Conservation (phyloP, 2,888 invertebrate species). For the Allygus modestus region DNA sequence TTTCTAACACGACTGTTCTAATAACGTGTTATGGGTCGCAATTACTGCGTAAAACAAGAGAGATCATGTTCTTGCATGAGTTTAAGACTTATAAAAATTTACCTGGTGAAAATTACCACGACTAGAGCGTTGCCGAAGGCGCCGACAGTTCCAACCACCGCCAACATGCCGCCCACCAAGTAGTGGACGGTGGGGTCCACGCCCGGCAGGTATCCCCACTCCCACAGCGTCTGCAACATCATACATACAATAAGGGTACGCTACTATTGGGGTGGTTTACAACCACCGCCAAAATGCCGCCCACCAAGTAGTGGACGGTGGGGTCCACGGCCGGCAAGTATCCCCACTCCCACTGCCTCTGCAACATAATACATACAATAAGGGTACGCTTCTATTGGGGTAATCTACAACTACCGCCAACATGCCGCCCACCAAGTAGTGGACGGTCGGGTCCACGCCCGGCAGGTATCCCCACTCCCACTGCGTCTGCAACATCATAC, state of each 20-base stretch:
- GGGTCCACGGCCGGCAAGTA: conserved; percentile 60
- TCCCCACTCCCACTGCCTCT: conserved; percentile 38
- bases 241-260: neutral
- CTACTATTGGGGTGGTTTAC: conserved; percentile 59
- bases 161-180: conserved; percentile 70
- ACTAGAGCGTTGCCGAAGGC: conserved; percentile 72
- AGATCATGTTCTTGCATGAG: too few relatives aligned
- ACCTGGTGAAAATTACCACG: conserved; percentile 73
- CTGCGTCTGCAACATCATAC: neutral
- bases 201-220: conserved; percentile 46
- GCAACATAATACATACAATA: too few relatives aligned
- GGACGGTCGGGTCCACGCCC: conserved; percentile 66
- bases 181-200: conserved; percentile 69
- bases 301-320: conserved; percentile 70
- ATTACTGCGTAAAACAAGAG: too few relatives aligned
- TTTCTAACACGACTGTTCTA: too few relatives aligned
- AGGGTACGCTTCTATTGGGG: too few relatives aligned
- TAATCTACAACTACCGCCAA: conserved; percentile 71
- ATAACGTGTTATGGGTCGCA: too few relatives aligned
- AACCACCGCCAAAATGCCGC: conserved; percentile 70
- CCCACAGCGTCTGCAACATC: conserved; percentile 19
- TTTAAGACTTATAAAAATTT: too few relatives aligned
- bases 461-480: conserved; percentile 52
- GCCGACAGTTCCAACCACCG: conserved; percentile 71
- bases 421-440: conserved; percentile 70